Conservation (phyloP, 2,113 vertebrate genomes). For the Origma solitaria region DNA sequence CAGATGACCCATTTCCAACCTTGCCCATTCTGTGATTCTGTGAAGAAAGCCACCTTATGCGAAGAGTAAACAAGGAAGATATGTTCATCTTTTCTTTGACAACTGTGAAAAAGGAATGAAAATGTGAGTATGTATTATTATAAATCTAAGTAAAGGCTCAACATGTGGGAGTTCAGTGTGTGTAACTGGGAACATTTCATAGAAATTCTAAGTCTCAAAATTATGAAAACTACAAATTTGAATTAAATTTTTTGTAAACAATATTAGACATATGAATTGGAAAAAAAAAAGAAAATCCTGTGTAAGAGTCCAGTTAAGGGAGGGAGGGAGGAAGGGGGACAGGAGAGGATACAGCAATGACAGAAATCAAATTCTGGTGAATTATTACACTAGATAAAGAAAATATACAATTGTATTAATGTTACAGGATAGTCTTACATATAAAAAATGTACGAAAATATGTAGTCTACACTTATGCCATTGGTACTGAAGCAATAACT, state of each 20-base stretch:
- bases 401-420: background rate
- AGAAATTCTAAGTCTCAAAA: background rate
- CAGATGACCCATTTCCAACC: background rate
- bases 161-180: background rate
- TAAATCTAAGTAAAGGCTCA: background rate
- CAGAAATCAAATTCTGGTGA: background rate
- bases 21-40: background rate
- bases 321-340: background rate
- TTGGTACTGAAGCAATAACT: background rate
- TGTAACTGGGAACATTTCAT: background rate
- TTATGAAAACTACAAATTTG: background rate
- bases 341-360: background rate
- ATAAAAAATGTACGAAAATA: background rate
- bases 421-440: background rate
- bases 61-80: background rate
- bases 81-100: background rate
- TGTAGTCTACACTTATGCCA: background rate
- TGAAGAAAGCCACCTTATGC: background rate
- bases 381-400: background rate
- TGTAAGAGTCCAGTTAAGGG: background rate
- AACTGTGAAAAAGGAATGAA: background rate
- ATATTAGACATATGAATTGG: background rate
- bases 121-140: background rate
- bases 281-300: background rate
- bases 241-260: background rate